Evolutionary conservation across 2,888 invertebrate genomes (phyloP).

Genomic region (Limnephilus auricula): DNA sequence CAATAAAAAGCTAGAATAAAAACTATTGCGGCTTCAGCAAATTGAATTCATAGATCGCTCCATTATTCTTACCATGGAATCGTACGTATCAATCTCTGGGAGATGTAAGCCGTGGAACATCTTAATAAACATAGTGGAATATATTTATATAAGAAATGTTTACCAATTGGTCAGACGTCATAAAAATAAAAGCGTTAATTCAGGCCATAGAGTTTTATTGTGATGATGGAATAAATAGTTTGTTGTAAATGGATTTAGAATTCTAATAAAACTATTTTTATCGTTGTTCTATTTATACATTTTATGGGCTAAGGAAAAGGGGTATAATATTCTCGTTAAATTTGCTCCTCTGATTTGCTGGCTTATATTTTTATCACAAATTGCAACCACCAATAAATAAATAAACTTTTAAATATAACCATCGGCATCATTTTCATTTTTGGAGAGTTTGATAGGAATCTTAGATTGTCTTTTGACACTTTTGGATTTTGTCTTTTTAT

Average conservation of each 20-base stretch:
- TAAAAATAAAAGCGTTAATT: constrained; percentile 23
- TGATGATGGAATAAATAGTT: neutral
- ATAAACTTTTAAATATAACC: too few relatives aligned
- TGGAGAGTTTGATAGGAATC: neutral
- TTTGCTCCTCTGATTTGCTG: neutral
- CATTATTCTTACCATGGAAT: neutral
- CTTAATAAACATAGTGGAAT: neutral
- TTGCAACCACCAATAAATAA: neutral
- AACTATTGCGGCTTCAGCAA: neutral
- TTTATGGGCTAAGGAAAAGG: neutral
- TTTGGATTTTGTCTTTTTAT: neutral
- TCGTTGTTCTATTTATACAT: neutral
- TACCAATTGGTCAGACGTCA: neutral
- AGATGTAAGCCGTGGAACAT: neutral
- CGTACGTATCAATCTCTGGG: neutral
- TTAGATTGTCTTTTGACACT: neutral
- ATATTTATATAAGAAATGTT: constrained; percentile 12
- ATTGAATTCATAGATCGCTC: neutral
- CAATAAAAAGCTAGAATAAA: neutral
- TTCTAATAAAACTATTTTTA: neutral
- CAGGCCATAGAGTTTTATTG: constrained; percentile 1
- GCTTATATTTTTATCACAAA: neutral
- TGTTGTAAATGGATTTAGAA: neutral
- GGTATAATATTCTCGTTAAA: neutral
- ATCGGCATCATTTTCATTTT: neutral